Evolutionary conservation across 2,888 invertebrate species (phyloP), one percentile per base, ranked within the genome.

Genomic region (Charanyca ferruginea): DNA sequence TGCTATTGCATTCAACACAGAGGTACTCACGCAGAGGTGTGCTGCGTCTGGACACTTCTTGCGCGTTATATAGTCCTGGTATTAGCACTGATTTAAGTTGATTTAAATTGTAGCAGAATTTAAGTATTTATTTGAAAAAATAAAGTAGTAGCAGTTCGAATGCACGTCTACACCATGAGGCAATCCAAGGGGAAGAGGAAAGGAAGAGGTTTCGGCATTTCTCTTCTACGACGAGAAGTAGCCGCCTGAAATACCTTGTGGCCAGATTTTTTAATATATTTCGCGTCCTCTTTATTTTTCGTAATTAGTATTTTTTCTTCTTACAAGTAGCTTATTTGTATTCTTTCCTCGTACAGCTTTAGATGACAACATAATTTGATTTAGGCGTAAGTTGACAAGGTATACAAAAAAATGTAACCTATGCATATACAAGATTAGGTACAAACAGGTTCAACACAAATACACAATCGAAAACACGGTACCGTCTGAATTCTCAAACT

Each of bases 401-500:
- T 16, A 13, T 5, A 38, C 8, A 69, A 49, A 38, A 11, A 35
- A 59, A 48, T 8, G n/a, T n/a, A n/a, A n/a, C n/a, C n/a, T n/a
- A n/a, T n/a, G n/a, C n/a, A n/a, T n/a, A n/a, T n/a, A n/a, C n/a
- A n/a, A n/a, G n/a, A n/a, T n/a, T n/a, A n/a, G n/a, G n/a, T n/a
- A n/a, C n/a, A n/a, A n/a, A n/a, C n/a, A n/a, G n/a, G n/a, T n/a
- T 42, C 18, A 61, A 70, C 42, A 51, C 52, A 38, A 63, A 65
- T 13, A 32, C 48, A 41, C 48, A 61, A 76, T 52, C 42, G 22
- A 42, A 47, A 42, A 60, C 13, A 49, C n/a, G n/a, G n/a, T n/a
- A n/a, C 41, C 20, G 38, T 9, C 41, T 8, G 49, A 58, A 64
- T 64, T 67, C 62, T 35, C 28, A 58, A 81, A 80, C 70, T 81